Evolutionary conservation across 1,140 invertebrate genomes (phyloP).

Genomic region (Sogatella furcifera): DNA sequence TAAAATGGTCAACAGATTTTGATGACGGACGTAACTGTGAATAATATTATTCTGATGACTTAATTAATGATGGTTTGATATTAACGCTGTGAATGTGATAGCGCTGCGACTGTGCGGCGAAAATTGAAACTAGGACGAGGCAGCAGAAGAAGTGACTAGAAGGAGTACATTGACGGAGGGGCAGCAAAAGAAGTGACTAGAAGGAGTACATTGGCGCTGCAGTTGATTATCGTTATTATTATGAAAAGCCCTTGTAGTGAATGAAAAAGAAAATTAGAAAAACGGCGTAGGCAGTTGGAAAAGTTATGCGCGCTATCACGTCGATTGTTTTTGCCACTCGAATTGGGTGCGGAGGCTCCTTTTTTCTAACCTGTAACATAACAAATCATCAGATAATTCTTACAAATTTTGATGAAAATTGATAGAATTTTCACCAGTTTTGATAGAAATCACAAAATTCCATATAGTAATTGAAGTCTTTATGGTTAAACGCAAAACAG

Average conservation of each 20-base stretch:
- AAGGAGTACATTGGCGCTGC: too few species aligned
- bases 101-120: too few species aligned
- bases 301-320: slow-evolving; percentile 84
- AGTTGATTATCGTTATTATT: slow-evolving; percentile 3
- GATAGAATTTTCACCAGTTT: neutral
- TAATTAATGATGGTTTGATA: too few species aligned
- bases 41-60: too few species aligned
- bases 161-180: too few species aligned
- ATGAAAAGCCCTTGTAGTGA: slow-evolving; percentile 47
- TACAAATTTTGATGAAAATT: neutral
- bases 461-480: neutral
- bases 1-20: too few species aligned
- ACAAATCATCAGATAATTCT: slow-evolving; percentile 7
- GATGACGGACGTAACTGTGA: too few species aligned
- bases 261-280: slow-evolving; percentile 92
- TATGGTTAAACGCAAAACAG: too few species aligned
- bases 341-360: slow-evolving; percentile 82
- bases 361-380: slow-evolving; percentile 67
- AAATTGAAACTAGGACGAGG: too few species aligned
- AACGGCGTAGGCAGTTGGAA: slow-evolving; percentile 80
- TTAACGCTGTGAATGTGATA: too few species aligned
- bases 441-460: neutral
- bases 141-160: too few species aligned
- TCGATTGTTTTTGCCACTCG: slow-evolving; percentile 88
- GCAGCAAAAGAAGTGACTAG: too few species aligned